These are phyloP conservation scores for Pachypeltis micranthus DNA, from an alignment of 1,140 invertebrate genomes.

Conservation along the genomic window DNA sequence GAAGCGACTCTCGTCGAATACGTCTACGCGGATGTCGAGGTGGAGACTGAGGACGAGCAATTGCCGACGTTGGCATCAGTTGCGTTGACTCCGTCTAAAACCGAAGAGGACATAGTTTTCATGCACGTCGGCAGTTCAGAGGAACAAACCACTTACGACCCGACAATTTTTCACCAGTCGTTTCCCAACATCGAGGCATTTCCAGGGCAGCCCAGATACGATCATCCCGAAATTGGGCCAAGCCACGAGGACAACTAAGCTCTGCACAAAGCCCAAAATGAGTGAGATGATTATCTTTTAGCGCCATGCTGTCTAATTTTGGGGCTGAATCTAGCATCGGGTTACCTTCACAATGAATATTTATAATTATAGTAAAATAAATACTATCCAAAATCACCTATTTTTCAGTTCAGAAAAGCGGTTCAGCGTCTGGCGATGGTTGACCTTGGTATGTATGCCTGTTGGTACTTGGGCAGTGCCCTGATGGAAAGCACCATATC, in stretches of 20 bases:
- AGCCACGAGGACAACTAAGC: neutral
- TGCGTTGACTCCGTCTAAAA: slow-evolving; percentile 12
- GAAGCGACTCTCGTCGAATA: neutral
- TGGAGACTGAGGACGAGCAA: neutral
- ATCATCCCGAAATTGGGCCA: neutral
- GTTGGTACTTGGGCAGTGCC: too few relatives aligned
- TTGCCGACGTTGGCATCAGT: slow-evolving; percentile 22
- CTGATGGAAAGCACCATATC: too few relatives aligned
- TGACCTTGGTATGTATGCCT: too few relatives aligned
- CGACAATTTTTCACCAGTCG: slow-evolving; percentile 5
- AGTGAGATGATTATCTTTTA: too few relatives aligned
- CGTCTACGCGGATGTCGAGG: neutral
- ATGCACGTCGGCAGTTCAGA: slow-evolving; percentile 19
- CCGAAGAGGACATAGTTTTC: slow-evolving; percentile 24
- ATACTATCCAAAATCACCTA: too few relatives aligned
- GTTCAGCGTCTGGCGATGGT: too few relatives aligned
- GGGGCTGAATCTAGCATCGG: too few relatives aligned
- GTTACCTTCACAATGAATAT: too few relatives aligned
- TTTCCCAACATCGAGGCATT: slow-evolving; percentile 7
- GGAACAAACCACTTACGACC: slow-evolving; percentile 5
- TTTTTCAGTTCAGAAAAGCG: too few relatives aligned
- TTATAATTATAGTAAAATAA: too few relatives aligned
- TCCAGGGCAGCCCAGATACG: neutral
- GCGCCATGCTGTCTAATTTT: too few relatives aligned
- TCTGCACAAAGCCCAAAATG: neutral